Evolutionary conservation across 2,888 invertebrate species (phyloP), one percentile per base, ranked within the genome.

Genomic region (Amiota minor): DNA sequence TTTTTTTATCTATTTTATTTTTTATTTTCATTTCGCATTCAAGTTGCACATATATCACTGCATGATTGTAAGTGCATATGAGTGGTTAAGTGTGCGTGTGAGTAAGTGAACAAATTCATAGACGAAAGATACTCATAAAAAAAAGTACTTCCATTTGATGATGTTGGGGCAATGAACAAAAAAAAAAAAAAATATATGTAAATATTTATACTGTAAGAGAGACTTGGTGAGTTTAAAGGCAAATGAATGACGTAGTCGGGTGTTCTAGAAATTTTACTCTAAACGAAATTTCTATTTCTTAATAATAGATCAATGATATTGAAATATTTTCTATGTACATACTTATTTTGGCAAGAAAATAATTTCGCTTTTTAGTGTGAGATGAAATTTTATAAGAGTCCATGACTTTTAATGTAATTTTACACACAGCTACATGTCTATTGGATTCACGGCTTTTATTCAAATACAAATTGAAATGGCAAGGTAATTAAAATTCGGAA

Each of bases 1-100:
- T 35, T 23, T 2, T 68, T 80, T 81, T 71, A 70, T 76, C 74
- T 78, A 69, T 23, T 23, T 23, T 3, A 2, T 35, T 35, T 35
- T 35, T 35, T 35, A 35, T 1, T 23, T 23, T 23, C 35, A 35
- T 4, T 35, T 35, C 71, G 67, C 62, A 18, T 14, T 67, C 20
- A 49, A 67, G 50, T 67, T 67, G 49, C 67, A 68, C n/a, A 53
- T 47, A 65, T 65, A 23, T 47, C 65, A 59, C 20, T 10, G 59
- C 59, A 20, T 18, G 20, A n/a, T 14, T 16, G 59, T 6, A 6
- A 35, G 6, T 2, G 6, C 35, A 35, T 35, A 35, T 35, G 20
- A 4, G 56, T 56, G 53, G 53, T n/a, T 14, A 53, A 53, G 53
- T 10, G 12, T 12, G 46, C 61, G 62, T 35, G n/a, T 50, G 2